These are phyloP conservation scores for Lepidotrigona ventralis DNA, from an alignment of 1,140 invertebrate genomes.

Conservation along the genomic window DNA sequence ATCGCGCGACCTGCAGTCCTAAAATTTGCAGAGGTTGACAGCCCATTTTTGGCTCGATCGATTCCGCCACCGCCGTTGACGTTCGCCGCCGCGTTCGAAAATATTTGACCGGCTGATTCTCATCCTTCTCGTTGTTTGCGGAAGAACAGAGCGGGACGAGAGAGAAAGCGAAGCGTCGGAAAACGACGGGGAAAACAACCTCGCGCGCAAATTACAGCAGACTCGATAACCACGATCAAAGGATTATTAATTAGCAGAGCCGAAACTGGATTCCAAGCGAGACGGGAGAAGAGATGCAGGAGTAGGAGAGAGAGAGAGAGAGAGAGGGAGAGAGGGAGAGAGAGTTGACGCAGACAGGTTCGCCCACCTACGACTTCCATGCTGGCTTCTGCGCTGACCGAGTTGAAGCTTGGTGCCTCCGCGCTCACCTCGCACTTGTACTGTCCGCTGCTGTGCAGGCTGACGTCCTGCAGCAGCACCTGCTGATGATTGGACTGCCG, in stretches of 20 bases:
- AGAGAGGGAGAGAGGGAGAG: background rate
- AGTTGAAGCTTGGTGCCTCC: slow-evolving; percentile 86
- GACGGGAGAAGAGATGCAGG: background rate
- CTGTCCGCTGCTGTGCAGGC: slow-evolving; percentile 84
- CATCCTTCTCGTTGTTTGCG: background rate
- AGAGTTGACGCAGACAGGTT: background rate
- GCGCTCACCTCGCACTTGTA: slow-evolving; percentile 90
- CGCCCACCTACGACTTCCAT: slow-evolving; percentile 88
- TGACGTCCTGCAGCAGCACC: slow-evolving; percentile 83
- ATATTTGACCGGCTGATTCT: slow-evolving; percentile 9
- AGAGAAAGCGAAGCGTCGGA: background rate
- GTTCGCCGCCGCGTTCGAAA: background rate
- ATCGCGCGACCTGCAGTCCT: background rate
- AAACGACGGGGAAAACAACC: background rate
- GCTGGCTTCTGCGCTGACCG: slow-evolving; percentile 83
- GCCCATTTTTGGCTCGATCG: slow-evolving; percentile 2
- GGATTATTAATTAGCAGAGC: slow-evolving; percentile 60
- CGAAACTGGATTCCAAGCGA: background rate
- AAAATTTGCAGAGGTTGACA: background rate
- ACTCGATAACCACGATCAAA: slow-evolving; percentile 51
- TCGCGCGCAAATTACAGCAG: slow-evolving; percentile 42
- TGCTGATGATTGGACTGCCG: slow-evolving; percentile 81
- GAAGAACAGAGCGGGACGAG: no score
- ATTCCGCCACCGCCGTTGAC: background rate
- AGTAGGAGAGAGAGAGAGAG: background rate